Evolutionary conservation across 2,113 vertebrate species (phyloP).

Genomic region (Halichoeres trimaculatus): DNA sequence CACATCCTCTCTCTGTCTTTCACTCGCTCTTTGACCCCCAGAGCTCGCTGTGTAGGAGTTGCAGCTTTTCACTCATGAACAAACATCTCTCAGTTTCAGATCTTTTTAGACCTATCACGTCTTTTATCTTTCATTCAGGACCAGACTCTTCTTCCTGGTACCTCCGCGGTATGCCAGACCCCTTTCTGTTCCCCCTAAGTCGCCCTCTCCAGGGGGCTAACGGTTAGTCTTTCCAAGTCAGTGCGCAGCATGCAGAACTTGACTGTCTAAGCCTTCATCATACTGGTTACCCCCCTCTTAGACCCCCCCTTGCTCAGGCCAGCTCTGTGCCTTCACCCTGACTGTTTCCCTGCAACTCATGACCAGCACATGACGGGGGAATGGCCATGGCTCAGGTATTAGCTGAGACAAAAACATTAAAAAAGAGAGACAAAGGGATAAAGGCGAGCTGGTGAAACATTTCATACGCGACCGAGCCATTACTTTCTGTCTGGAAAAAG

Average conservation of each 20-base stretch:
- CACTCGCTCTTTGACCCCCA: constrained; percentile 40
- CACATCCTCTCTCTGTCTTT: constrained; percentile 12
- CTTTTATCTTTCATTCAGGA: constrained; percentile 23
- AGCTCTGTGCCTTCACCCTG: constrained; percentile 51
- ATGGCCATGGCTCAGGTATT: constrained; percentile 61
- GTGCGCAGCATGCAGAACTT: constrained; percentile 33
- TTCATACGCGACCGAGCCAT: constrained; percentile 20
- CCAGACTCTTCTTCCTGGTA: constrained; percentile 19
- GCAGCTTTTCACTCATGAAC: constrained; percentile 28
- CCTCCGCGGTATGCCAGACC: constrained; percentile 20
- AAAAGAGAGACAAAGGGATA: constrained; percentile 44
- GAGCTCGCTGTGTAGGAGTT: constrained; percentile 30
- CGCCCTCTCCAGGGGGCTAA: constrained; percentile 33
- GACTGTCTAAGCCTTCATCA: constrained; percentile 48
- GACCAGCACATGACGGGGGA: constrained; percentile 79
- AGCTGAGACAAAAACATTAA: constrained; percentile 36
- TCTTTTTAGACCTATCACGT: constrained; percentile 26
- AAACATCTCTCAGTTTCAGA: constrained; percentile 30
- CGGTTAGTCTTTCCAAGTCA: constrained; percentile 52
- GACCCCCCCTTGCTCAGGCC: constrained; percentile 43
- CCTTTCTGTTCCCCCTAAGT: constrained; percentile 5
- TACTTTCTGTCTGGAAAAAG: constrained; percentile 9
- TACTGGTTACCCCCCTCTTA: constrained; percentile 19
- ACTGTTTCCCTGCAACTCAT: constrained; percentile 71
- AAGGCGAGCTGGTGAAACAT: constrained; percentile 23